Percentiles rank a stretch among this genome's conserved stretches.
phyloP scores from a whole-genome alignment of 2,888 invertebrate species.

The Drepana falcataria region DNA sequence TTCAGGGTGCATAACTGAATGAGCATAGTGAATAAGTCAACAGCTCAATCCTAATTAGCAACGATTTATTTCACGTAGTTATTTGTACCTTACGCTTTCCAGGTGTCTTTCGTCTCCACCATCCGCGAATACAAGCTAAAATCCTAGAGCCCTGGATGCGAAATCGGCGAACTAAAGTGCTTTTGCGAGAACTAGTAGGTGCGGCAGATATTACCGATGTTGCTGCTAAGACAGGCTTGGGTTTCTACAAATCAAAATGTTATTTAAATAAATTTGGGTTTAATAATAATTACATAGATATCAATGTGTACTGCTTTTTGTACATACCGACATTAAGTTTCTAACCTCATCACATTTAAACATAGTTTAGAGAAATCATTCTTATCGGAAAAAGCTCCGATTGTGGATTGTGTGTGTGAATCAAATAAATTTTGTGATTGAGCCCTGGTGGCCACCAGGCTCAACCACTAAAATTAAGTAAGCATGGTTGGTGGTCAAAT shows the following conservation, averaged over 20 bases:
- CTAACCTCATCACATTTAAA: too few relatives aligned
- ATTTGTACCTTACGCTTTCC: slow-evolving; percentile 48
- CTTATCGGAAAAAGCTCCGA: too few relatives aligned
- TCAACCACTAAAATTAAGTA: too few relatives aligned
- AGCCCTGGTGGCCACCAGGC: too few relatives aligned
- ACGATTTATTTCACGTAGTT: neutral
- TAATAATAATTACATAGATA: slow-evolving; percentile 1
- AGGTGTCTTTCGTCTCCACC: slow-evolving; percentile 60
- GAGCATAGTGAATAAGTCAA: too few relatives aligned
- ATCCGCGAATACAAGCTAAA: slow-evolving; percentile 55
- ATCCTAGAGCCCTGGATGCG: slow-evolving; percentile 55
- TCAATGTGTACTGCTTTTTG: too few relatives aligned
- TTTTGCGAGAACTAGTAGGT: slow-evolving; percentile 41
- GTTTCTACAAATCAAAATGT: slow-evolving; percentile 13
- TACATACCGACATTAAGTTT: too few relatives aligned
- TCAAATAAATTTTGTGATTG: too few relatives aligned
- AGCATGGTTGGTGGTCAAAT: too few relatives aligned
- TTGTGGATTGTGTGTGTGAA: too few relatives aligned
- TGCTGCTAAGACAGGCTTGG: slow-evolving; percentile 28
- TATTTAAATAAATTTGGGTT: slow-evolving; percentile 2
- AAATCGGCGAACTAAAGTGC: slow-evolving; percentile 49
- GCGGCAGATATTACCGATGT: slow-evolving; percentile 37
- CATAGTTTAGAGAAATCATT: neutral
- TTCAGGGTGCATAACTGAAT: too few relatives aligned
- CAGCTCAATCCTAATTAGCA: too few relatives aligned